These are phyloP conservation scores for Chaunax sp. DNA, from an alignment of 2,797 vertebrate genomes.

Conservation along the genomic window DNA sequence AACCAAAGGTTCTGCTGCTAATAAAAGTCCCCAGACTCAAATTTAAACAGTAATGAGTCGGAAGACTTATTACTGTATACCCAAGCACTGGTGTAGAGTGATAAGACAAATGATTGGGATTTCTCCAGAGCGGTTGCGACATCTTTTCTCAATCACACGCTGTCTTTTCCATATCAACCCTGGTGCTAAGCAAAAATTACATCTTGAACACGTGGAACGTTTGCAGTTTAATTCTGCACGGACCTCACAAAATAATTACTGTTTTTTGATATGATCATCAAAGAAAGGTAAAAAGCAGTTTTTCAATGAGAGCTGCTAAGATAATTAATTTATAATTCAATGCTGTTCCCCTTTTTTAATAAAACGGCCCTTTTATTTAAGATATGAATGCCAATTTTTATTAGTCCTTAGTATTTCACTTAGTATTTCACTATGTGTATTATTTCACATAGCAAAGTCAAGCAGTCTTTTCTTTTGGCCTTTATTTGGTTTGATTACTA, in stretches of 20 bases:
- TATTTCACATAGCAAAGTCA: neutral
- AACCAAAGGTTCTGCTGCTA: slow-evolving; percentile 69
- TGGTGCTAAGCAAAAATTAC: slow-evolving; percentile 24
- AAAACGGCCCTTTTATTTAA: too few relatives aligned
- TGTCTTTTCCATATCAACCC: slow-evolving; percentile 40
- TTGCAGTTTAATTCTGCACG: slow-evolving; percentile 14
- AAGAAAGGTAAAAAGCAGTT: neutral
- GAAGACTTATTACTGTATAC: slow-evolving; percentile 75
- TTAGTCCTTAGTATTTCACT: neutral
- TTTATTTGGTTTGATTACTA: neutral
- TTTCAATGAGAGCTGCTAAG: neutral
- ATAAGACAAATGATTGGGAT: slow-evolving; percentile 66
- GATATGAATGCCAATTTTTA: neutral
- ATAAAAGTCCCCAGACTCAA: slow-evolving; percentile 76
- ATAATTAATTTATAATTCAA: too few relatives aligned
- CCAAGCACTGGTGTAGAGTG: slow-evolving; percentile 57
- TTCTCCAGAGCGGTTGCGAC: slow-evolving; percentile 45
- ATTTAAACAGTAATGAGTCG: slow-evolving; percentile 77
- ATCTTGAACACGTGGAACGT: slow-evolving; percentile 27
- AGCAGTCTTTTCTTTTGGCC: neutral
- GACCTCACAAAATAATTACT: slow-evolving; percentile 6
- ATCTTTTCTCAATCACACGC: slow-evolving; percentile 42
- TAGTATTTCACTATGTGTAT: neutral
- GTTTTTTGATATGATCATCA: slow-evolving; percentile 12
- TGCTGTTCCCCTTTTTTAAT: too few relatives aligned